Evolutionary conservation across 2,113 vertebrate genomes (phyloP).

Genomic region (Coreoperca whiteheadi): DNA sequence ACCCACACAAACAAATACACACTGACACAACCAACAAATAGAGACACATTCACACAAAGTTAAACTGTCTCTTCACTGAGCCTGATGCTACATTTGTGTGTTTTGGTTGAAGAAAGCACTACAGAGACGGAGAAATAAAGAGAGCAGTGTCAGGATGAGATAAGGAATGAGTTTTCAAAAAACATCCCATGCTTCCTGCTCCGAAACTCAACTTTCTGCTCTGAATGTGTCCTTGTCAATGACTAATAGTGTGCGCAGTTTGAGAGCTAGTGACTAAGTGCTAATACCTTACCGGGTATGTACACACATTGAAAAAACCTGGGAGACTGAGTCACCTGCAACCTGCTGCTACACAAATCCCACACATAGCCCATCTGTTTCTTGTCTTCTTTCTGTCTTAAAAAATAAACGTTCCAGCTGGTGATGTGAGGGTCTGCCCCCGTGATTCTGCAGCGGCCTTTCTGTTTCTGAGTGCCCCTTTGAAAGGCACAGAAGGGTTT

Average conservation of each 20-base stretch:
- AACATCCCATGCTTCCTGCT: conserved; percentile 45
- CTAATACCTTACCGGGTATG: conserved; percentile 31
- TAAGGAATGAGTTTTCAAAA: conserved; percentile 51
- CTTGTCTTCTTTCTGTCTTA: conserved; percentile 3
- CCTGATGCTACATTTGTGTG: conserved; percentile 3
- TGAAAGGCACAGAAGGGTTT: conserved; percentile 32
- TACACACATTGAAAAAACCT: conserved; percentile 27
- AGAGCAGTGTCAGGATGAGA: conserved; percentile 50
- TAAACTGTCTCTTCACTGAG: conserved; percentile 15
- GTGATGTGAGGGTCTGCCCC: conserved; percentile 21
- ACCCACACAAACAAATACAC: too few species aligned
- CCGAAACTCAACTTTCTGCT: conserved; percentile 37
- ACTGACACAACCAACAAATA: conserved; percentile 28
- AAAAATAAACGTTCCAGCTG: conserved; percentile 24
- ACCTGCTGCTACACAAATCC: conserved; percentile 48
- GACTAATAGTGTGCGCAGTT: conserved; percentile 61
- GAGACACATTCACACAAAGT: conserved; percentile 22
- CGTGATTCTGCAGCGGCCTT: conserved; percentile 4
- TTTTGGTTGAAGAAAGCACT: conserved; percentile 12
- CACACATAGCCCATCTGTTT: conserved; percentile 41
- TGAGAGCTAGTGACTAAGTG: conserved; percentile 61
- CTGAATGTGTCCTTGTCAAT: conserved; percentile 55
- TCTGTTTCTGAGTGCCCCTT: conserved; percentile 43
- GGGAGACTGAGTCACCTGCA: conserved; percentile 59
- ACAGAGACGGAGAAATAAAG: conserved; percentile 36